Base-by-base conservation (phyloP, 2,888 invertebrate species). In the Brachypterus glaber region DNA sequence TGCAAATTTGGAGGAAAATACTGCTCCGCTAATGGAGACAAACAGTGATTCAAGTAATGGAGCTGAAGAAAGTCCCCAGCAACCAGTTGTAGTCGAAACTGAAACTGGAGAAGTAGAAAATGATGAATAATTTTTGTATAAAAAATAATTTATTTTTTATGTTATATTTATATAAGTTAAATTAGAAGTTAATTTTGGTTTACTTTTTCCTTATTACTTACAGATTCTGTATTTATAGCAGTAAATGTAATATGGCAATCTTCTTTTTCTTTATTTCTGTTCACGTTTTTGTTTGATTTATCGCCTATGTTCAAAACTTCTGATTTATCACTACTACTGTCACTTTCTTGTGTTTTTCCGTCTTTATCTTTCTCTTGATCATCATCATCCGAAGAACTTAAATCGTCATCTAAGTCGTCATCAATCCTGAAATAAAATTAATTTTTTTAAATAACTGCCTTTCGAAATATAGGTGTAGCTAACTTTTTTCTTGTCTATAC, bases 31-130 rank as follows among this genome's bases (percentile, higher is more conserved):
- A 30, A 44, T 38, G 12, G 36, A 36, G 18, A 37, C 8, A 31
- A 33, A 33, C 13, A 5, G 13, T 9, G 17, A 24, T 17, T 7
- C 4, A 36, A n/a, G 13, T n/a, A 9, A 27, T 5, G 35, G 39
- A 33, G 33, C 35, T 27, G 35, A 35, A 13, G 35, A 30, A 13
- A 14, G 13, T 7, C 25, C 33, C 17, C 26, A 32, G 16, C 33
- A 35, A 3, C 31, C 8, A 24, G 26, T 12, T 17, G 30, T 13
- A 21, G 42, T 44, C 27, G 41, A 47, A 9, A 41, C 41, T 29
- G 57, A 57, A 36, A 57, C 55, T 18, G 58, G 54, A 9, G 58
- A 58, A 44, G 53, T 43, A 4, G 52, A 48, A 37, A 54, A 54
- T 44, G 56, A 58, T 41, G 55, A 56, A 45, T 56, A 43, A 46